Base-by-base conservation (phyloP, 2,888 invertebrate species). In the Synergus japonicus region DNA sequence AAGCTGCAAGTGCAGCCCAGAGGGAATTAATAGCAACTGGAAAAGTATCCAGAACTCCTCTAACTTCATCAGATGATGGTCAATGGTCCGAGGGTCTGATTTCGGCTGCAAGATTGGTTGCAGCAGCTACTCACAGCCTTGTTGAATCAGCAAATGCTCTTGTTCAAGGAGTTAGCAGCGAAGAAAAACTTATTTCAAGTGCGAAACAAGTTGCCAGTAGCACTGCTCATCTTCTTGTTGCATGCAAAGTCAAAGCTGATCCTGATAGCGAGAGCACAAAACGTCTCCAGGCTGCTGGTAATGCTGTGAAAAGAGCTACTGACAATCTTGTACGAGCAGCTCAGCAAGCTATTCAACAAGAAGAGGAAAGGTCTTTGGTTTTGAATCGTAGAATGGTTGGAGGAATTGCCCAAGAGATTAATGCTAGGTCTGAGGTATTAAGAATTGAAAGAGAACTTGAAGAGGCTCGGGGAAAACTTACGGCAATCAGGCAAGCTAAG, bases 241-340 rank as follows among this genome's bases (percentile, higher is more conserved):
- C 99, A 0, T 99, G 99, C 93, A 98, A 99, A 94, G 99, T 99
- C 80, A 99, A 99, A 92, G 98, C 99, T 0, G 99, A 99, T 93
- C 97, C 98, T 1, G 97, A 98, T 82, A 98, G 98, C 9, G 97
- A 98, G 86, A 97, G 98, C 9, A 99, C 98, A 76, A 96, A 97
- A 67, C 95, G 99, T 13, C 93, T 99, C 60, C 96, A 98, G 92
- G 95, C 96, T 15, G 99, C 99, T 0, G 99, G 99, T 15, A 98
- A 98, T 86, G 98, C 98, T 4, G 99, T 99, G 2, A 99, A 99
- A 93, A 94, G 97, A 83, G 99, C 99, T 4, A 99, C 99, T 0
- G 99, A 99, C 92, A 98, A 98, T 93, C 93, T 99, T 88, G 99
- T 99, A 29, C 94, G 96, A 43, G 98, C 99, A 0, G 99, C 99